A percentile compares a stretch with the other conserved stretches of the same genome.
phyloP scores from a whole-genome alignment of 2,797 vertebrate species.

The Linurgus olivaceus region DNA sequence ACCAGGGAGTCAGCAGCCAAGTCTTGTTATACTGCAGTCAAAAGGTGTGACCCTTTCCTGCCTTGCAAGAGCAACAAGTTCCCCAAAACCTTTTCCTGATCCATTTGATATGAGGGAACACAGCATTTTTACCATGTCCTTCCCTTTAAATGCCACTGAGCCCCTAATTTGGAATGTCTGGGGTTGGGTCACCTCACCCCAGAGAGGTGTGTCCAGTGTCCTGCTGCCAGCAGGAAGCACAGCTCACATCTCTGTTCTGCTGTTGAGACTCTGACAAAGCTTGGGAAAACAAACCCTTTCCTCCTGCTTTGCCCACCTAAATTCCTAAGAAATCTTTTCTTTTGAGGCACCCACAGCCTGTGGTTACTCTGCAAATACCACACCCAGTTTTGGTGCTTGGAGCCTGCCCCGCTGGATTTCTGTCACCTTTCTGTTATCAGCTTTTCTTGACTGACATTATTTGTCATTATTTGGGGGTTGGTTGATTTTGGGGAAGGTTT shows the following conservation, averaged over 20 bases:
- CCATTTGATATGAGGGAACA: rapidly evolving
- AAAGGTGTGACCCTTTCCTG: background rate
- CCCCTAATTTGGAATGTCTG: background rate
- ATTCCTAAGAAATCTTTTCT: background rate
- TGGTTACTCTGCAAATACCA: background rate
- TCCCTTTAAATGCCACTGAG: background rate
- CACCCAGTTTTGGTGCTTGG: background rate
- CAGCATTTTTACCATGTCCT: background rate
- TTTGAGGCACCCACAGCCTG: background rate
- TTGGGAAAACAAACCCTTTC: background rate
- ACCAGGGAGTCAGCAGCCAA: background rate
- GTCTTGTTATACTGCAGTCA: background rate
- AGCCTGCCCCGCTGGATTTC: background rate
- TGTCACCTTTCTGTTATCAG: background rate
- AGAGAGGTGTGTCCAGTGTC: background rate
- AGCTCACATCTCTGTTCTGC: background rate
- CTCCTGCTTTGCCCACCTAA: background rate
- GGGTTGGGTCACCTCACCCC: background rate
- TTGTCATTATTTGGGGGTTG: background rate
- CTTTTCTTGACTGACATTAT: background rate
- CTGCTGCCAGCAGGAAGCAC: background rate
- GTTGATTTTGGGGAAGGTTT: background rate
- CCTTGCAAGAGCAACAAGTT: background rate
- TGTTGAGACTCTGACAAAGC: background rate
- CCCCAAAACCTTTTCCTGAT: background rate